phyloP scores from a whole-genome alignment of 1,140 invertebrate genomes.

The Mycetomoellerius zeteki region DNA sequence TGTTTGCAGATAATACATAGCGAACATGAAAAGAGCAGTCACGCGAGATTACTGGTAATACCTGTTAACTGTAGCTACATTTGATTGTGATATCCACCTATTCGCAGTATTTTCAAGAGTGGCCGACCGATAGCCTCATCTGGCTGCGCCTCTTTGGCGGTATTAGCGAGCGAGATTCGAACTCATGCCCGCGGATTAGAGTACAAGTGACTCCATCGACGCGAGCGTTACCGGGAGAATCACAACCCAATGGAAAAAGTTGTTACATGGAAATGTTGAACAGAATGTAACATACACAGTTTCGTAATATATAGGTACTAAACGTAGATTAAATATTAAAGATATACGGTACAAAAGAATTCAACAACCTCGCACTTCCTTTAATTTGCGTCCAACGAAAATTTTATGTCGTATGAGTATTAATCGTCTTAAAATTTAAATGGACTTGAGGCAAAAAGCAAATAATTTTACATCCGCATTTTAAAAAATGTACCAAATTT shows the following conservation, averaged over 20 bases:
- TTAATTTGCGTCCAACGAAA: background rate
- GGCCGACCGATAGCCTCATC: constrained; percentile 44
- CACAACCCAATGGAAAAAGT: constrained; percentile 11
- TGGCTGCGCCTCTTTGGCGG: constrained; percentile 34
- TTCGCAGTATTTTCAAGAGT: constrained; percentile 48
- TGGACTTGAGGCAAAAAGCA: background rate
- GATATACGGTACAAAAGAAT: background rate
- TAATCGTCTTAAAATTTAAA: constrained; percentile 15
- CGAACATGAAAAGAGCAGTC: constrained; percentile 20
- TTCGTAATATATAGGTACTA: too few relatives aligned
- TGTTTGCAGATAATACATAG: constrained; percentile 23
- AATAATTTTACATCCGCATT: background rate
- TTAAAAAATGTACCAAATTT: too few relatives aligned
- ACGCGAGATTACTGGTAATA: constrained; percentile 42
- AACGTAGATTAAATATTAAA: constrained; percentile 18
- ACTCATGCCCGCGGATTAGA: constrained; percentile 47
- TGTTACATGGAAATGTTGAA: constrained; percentile 1
- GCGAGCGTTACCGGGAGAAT: constrained; percentile 10
- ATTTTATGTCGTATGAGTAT: background rate
- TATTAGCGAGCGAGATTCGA: constrained; percentile 51
- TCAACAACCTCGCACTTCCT: background rate
- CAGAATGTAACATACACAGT: background rate
- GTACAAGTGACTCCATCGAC: constrained; percentile 43
- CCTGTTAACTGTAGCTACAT: constrained; percentile 47
- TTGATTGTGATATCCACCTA: constrained; percentile 45